phyloP scores from a whole-genome alignment of 2,113 vertebrate species.

The Geothlypis trichas region DNA sequence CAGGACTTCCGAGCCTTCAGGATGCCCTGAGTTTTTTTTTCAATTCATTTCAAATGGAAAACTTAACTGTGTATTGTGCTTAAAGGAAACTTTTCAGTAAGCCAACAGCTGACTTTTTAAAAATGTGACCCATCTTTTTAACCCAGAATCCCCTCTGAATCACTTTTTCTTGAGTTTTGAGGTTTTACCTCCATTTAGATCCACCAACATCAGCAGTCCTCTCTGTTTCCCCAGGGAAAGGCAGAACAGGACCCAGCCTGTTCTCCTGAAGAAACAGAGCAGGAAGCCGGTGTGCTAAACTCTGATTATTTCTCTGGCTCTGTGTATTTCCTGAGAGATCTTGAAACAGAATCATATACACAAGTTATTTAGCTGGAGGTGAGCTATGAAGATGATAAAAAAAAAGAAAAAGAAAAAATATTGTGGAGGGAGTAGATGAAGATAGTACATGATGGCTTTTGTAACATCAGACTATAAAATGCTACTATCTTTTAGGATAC shows the following conservation, averaged over 20 bases:
- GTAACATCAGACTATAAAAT: background rate
- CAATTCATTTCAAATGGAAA: background rate
- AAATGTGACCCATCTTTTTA: background rate
- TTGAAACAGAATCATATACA: background rate
- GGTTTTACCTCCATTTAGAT: background rate
- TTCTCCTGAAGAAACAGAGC: background rate
- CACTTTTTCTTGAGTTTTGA: background rate
- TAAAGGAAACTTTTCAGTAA: background rate
- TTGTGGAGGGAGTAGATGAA: background rate
- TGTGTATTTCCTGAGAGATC: background rate
- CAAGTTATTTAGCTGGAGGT: background rate
- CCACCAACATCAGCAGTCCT: background rate
- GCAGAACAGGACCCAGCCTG: background rate
- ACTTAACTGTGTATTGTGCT: background rate
- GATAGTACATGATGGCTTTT: background rate
- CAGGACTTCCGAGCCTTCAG: background rate
- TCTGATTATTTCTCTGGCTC: background rate
- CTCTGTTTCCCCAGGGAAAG: background rate
- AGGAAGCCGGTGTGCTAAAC: background rate
- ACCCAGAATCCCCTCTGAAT: background rate
- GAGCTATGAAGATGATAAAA: background rate
- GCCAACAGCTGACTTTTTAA: background rate
- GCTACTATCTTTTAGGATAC: background rate
- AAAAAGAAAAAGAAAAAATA: background rate
- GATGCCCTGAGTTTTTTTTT: background rate